phyloP scores from a whole-genome alignment of 2,113 vertebrate genomes.

The Donacobius atricapilla region DNA sequence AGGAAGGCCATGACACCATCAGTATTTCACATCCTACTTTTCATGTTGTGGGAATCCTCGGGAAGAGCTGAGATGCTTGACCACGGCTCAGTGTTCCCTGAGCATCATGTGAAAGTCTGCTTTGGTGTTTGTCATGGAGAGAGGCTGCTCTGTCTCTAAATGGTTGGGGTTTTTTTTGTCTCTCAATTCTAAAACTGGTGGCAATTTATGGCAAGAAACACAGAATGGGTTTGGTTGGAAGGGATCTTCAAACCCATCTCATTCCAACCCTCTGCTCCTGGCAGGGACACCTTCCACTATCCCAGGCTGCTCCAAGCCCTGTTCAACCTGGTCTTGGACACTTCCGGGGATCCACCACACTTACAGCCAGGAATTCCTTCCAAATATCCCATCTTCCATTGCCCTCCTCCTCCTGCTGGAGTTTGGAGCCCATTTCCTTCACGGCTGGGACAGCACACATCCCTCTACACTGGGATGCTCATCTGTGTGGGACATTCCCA shows the following conservation, averaged over 20 bases:
- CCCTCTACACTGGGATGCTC: background rate
- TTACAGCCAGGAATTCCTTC: too few species aligned
- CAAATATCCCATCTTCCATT: background rate
- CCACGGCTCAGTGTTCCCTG: background rate
- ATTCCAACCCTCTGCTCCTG: background rate
- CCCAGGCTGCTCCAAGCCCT: background rate
- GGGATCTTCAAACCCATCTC: background rate
- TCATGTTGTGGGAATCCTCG: background rate
- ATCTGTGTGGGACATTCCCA: background rate
- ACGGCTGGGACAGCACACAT: too few species aligned
- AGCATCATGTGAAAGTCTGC: fast-evolving
- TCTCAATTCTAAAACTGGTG: background rate
- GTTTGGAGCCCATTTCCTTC: background rate
- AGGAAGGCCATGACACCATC: background rate
- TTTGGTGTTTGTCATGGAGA: background rate
- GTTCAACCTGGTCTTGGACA: background rate
- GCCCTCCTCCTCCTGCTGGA: background rate
- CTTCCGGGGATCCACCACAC: too few species aligned
- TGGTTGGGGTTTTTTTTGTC: too few species aligned
- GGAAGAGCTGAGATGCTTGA: background rate
- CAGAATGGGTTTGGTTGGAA: background rate
- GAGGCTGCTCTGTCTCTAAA: background rate
- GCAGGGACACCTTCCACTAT: background rate
- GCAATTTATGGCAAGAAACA: background rate
- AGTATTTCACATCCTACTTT: background rate